A percentile compares a stretch with the other conserved stretches of the same genome.
These are phyloP conservation scores for Phataginus tricuspis DNA, from an alignment of 2,797 vertebrate genomes.

Conservation along the genomic window DNA sequence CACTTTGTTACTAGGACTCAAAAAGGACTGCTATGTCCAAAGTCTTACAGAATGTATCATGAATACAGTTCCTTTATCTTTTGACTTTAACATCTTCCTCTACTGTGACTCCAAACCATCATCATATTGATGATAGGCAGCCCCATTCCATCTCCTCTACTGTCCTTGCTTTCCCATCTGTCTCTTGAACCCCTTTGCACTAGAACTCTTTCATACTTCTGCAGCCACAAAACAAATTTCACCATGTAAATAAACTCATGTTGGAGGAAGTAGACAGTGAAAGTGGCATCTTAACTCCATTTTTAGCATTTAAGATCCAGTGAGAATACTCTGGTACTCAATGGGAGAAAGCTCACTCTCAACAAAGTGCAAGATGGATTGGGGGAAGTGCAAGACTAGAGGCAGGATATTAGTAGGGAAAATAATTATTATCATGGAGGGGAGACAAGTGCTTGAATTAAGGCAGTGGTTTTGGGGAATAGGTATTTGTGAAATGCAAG, in stretches of 20 bases:
- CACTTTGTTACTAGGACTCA: neutral
- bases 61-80: neutral
- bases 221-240: slow-evolving; percentile 7
- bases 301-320: neutral
- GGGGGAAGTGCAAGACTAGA: neutral
- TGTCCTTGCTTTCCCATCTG: neutral
- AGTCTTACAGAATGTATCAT: neutral
- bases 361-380: neutral
- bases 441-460: neutral
- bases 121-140: neutral
- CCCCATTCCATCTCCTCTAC: neutral
- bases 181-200: neutral
- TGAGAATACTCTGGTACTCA: neutral
- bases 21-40: neutral
- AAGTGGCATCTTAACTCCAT: neutral
- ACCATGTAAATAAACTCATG: neutral
- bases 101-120: neutral
- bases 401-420: neutral
- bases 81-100: neutral
- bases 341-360: neutral
- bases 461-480: neutral
- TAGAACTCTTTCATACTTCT: neutral
- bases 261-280: slow-evolving; percentile 4
- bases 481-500: neutral
- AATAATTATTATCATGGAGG: neutral